phyloP scores from a whole-genome alignment of 2,113 vertebrate species.

The Pteropus alecto region DNA sequence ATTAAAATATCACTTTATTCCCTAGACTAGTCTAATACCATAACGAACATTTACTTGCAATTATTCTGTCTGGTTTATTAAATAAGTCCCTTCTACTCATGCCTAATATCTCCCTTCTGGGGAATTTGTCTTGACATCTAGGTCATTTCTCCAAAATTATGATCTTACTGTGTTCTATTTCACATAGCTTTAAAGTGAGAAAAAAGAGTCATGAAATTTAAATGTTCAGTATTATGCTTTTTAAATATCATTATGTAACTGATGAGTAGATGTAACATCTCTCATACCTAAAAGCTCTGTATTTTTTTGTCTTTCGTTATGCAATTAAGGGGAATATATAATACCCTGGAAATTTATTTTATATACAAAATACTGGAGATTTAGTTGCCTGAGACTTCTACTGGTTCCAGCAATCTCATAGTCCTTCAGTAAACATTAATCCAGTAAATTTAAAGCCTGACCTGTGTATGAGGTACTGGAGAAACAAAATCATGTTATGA shows the following conservation, averaged over 20 bases:
- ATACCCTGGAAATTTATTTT: background rate
- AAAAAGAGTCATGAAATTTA: background rate
- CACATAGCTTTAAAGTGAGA: background rate
- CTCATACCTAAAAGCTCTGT: background rate
- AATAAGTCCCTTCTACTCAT: background rate
- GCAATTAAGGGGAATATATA: background rate
- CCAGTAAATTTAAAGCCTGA: background rate
- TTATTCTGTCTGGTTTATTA: conserved; percentile 40
- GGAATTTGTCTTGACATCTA: conserved; percentile 10
- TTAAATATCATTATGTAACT: background rate
- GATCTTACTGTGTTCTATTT: background rate
- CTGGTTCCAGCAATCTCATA: background rate
- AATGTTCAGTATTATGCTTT: background rate
- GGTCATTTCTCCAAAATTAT: background rate
- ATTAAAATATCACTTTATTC: background rate
- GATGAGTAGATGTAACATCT: background rate
- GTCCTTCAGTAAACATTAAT: background rate
- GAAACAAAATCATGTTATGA: background rate
- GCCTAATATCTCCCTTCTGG: conserved; percentile 36
- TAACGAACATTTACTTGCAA: conserved; percentile 32
- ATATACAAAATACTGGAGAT: background rate
- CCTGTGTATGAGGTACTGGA: background rate
- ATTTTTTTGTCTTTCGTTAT: background rate
- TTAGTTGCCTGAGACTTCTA: background rate
- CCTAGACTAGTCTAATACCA: background rate